A percentile compares a stretch with the other conserved stretches of the same genome.
phyloP scores from a whole-genome alignment of 2,888 invertebrate genomes.

The Eubasilissa splendida region DNA sequence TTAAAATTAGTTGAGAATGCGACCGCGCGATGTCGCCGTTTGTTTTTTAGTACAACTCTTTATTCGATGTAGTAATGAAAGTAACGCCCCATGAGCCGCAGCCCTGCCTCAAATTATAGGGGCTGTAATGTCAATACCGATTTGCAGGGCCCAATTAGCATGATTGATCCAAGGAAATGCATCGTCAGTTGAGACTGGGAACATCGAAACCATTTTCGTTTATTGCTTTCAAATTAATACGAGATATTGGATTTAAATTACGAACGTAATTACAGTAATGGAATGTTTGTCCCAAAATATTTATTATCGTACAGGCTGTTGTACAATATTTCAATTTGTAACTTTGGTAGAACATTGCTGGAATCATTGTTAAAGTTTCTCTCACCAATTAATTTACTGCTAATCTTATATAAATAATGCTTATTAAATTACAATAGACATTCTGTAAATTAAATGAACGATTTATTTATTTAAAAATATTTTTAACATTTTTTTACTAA shows the following conservation, averaged over 20 bases:
- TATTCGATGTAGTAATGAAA: conserved; percentile 29
- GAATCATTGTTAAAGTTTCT: too few relatives aligned
- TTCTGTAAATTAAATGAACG: too few relatives aligned
- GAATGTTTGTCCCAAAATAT: not conserved
- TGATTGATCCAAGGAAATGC: conserved; percentile 25
- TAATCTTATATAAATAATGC: too few relatives aligned
- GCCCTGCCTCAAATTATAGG: conserved; percentile 35
- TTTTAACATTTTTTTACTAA: too few relatives aligned
- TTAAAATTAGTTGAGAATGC: not conserved
- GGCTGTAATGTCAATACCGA: conserved; percentile 43
- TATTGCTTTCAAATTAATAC: conserved; percentile 28
- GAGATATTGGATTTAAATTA: not conserved
- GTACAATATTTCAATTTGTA: too few relatives aligned
- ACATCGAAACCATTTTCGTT: conserved; percentile 4
- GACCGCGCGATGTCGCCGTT: conserved; percentile 26
- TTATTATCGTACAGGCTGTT: too few relatives aligned
- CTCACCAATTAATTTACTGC: too few relatives aligned
- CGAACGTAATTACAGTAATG: not conserved
- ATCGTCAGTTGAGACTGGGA: not conserved
- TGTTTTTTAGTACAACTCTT: conserved; percentile 33
- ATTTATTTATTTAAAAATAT: too few relatives aligned
- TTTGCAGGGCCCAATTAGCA: conserved; percentile 36
- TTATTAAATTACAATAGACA: too few relatives aligned
- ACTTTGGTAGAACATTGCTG: too few relatives aligned
- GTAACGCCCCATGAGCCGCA: conserved; percentile 27